Evolutionary conservation across 2,888 invertebrate genomes (phyloP), one percentile per base, ranked within the genome.

Genomic region (Troglohyphantes excavatus): DNA sequence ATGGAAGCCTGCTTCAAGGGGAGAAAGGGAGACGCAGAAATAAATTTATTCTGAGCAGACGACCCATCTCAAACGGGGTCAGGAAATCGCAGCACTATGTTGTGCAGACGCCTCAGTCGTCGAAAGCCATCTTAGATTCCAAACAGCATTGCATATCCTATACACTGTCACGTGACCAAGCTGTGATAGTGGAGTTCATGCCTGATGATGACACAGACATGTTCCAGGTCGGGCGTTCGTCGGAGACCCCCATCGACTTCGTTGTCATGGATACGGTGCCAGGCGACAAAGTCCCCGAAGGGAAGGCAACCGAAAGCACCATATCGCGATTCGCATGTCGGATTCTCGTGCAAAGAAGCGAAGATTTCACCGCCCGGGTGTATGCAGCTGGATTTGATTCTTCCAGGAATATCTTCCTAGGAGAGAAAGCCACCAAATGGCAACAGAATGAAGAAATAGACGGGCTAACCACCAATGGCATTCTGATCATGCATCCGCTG

Each of bases 401-500:
- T 78, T 11, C 97, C 91, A 96, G 97, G 94, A 99, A 99, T 95
- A 99, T 99, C 94, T 99, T 99, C 94, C 96, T 99, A 93, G 99
- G 99, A 94, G 99, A 99, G 94, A 99, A 99, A 94, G 99, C 99
- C 78, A 98, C 99, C 85, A 99, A 99, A 94, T 99, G 99, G 99
- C 97, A 98, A 93, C 92, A 93, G 93, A 97, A 97, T 93, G 96
- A 97, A 92, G 98, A 99, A 94, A 98, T 99, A 92, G 99, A 99
- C 94, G 99, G 99, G 65, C 95, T 99, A 92, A 99, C 99, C 92
- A 99, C 99, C 92, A 99, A 99, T 94, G 99, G 99, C 33, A 97
- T 99, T 73, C 95, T 99, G 92, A 97, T 99, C 92, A 98, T 99
- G 97, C 98, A 99, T 94, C 99, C 99, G 26, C 96, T 96, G 92